These are phyloP conservation scores for Parelbella ahira DNA, from an alignment of 2,888 invertebrate genomes.

Conservation along the genomic window DNA sequence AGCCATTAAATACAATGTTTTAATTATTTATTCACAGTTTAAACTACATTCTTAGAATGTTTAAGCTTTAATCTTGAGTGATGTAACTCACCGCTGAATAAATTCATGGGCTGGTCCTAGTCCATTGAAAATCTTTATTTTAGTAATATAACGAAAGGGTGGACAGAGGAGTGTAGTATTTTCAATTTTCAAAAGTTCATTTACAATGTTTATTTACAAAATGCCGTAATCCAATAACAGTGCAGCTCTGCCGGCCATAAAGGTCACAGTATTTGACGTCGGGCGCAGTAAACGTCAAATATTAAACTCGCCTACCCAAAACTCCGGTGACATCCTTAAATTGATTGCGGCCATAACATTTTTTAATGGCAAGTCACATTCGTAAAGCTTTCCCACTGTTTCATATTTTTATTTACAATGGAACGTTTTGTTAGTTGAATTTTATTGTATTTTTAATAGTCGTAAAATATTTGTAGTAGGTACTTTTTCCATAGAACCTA, in stretches of 20 bases:
- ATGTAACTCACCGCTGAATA: too few relatives aligned
- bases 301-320: constrained; percentile 54
- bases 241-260: constrained; percentile 17
- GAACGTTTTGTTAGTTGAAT: constrained; percentile 56
- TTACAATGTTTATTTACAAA: too few relatives aligned
- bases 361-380: constrained; percentile 60
- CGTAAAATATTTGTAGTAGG: constrained; percentile 50
- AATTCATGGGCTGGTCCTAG: too few relatives aligned
- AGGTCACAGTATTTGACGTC: constrained; percentile 34
- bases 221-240: constrained; percentile 9
- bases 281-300: constrained; percentile 60
- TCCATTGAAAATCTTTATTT: too few relatives aligned
- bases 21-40: too few relatives aligned
- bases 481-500: constrained; percentile 16
- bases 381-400: constrained; percentile 54
- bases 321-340: constrained; percentile 61
- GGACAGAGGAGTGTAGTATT: too few relatives aligned
- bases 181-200: too few relatives aligned
- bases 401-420: constrained; percentile 57
- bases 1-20: too few relatives aligned
- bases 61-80: too few relatives aligned
- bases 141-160: too few relatives aligned
- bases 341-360: constrained; percentile 65
- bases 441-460: constrained; percentile 62
- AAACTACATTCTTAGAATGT: too few relatives aligned